Evolutionary conservation across 2,797 vertebrate species (phyloP).

Genomic region (Hoplostethus atlanticus): DNA sequence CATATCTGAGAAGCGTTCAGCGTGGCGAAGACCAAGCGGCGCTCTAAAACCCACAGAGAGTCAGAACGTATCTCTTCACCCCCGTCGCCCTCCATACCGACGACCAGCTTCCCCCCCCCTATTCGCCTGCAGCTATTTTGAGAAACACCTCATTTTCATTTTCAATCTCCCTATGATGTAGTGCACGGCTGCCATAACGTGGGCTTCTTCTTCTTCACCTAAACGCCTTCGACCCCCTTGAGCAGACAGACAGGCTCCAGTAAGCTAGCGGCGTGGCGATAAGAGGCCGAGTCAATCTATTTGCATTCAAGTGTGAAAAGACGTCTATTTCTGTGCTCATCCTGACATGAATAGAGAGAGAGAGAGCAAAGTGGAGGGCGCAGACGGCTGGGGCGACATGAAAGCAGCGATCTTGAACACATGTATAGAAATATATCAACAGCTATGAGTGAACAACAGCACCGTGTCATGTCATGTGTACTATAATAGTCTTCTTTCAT

Average conservation of each 20-base stretch:
- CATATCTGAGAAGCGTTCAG: conserved; percentile 57
- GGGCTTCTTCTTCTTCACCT: conserved; percentile 58
- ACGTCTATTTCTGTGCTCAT: conserved; percentile 58
- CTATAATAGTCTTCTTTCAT: conserved; percentile 6
- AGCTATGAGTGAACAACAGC: conserved; percentile 28
- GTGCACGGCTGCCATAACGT: conserved; percentile 46
- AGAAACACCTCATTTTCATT: conserved; percentile 74
- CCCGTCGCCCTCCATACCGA: conserved; percentile 60
- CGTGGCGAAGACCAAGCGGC: conserved; percentile 38
- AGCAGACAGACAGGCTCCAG: conserved; percentile 50
- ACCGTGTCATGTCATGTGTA: not conserved
- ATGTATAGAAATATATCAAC: conserved; percentile 32
- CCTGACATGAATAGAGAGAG: conserved; percentile 26
- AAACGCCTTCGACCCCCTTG: conserved; percentile 58
- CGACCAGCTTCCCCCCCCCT: not conserved
- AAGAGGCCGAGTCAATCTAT: conserved; percentile 70
- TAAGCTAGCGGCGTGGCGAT: conserved; percentile 60
- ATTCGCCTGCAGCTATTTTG: conserved; percentile 68
- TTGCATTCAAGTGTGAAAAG: conserved; percentile 64
- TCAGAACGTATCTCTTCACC: conserved; percentile 70
- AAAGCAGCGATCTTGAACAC: conserved; percentile 40
- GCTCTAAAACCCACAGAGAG: conserved; percentile 67
- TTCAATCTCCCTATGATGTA: conserved; percentile 67
- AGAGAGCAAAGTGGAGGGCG: conserved; percentile 4
- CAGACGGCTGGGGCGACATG: conserved; percentile 19